A percentile compares a stretch with the other conserved stretches of the same genome.
Evolutionary conservation across 1,140 invertebrate genomes (phyloP).

Genomic region (Mesaphorura yosii): DNA sequence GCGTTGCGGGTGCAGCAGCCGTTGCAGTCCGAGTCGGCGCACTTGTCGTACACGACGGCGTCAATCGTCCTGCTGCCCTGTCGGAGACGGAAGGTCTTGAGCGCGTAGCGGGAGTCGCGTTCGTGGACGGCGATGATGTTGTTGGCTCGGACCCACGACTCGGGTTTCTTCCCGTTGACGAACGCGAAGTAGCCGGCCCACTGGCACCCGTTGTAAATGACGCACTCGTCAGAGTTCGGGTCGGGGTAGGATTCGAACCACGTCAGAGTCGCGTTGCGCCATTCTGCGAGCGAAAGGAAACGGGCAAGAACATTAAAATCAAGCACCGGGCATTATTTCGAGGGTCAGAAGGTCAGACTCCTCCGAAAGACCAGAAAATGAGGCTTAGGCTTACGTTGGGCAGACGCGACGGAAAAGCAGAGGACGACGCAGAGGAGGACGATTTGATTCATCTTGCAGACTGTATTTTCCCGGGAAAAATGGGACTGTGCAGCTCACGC

Average conservation of each 20-base stretch:
- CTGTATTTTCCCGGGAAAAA: too few species aligned
- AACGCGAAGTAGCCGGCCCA: slow-evolving; percentile 12
- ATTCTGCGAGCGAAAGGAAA: slow-evolving; percentile 2
- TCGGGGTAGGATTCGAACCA: slow-evolving; percentile 16
- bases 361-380: too few species aligned
- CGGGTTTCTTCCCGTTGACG: slow-evolving; percentile 5
- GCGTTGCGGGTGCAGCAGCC: slow-evolving; percentile 10
- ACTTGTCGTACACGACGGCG: slow-evolving; percentile 15
- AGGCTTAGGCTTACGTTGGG: too few species aligned
- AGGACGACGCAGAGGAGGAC: too few species aligned
- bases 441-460: too few species aligned
- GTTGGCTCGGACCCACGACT: slow-evolving; percentile 11
- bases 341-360: too few species aligned
- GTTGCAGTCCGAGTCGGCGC: slow-evolving; percentile 11
- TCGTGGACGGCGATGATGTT: slow-evolving; percentile 13
- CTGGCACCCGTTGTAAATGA: slow-evolving; percentile 13
- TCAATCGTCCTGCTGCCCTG: slow-evolving; percentile 10
- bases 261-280: slow-evolving; percentile 12
- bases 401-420: too few species aligned
- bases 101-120: slow-evolving; percentile 2
- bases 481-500: too few species aligned
- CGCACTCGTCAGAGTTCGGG: slow-evolving; percentile 2
- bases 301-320: too few species aligned
- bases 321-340: too few species aligned
- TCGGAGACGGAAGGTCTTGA: slow-evolving; percentile 6